Base-by-base conservation (phyloP, 2,888 invertebrate species). In the Drosophila rellima region DNA sequence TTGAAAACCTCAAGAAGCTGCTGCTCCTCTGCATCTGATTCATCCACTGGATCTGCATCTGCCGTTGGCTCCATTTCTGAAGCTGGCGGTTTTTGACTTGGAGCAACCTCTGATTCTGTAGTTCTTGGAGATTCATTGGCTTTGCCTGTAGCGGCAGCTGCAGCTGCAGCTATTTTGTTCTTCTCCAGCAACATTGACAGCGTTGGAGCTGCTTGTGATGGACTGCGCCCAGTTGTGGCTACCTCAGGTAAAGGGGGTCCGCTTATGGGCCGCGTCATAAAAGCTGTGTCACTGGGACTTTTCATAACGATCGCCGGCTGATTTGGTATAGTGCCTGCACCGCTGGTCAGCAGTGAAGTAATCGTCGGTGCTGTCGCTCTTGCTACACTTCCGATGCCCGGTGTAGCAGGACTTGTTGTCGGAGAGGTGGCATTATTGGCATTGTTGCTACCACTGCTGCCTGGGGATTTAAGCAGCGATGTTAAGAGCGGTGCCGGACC, bases 401-500 rank as follows among this genome's bases (percentile, higher is more conserved):
- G 4, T 1, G 17, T 18, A 10, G 57, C 11, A 3, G 42, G 26
- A 6, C 3, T 64, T 11, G 45, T 20, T 1, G 64, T 65, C 3
- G 83, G 37, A 3, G 88, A 67, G 90, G n/a, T 93, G 90, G 90
- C 89, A 37, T 3, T 63, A 18, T 17, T 79, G 35, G 51, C 20
- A 88, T 80, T 71, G 93, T 92, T 17, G 5, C 74, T 10, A 6
- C 51, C 63, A 33, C 75, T 11, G 15, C 42, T 72, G 20, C 89
- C 61, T 3, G 90, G 85, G 45, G 95, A 96, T 91, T 97, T 97
- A 5, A 98, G 93, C 37, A 98, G 93, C 47, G 97, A 97, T 8
- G 97, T 97, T 48, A 98, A 93, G 44, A 98, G 92, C 0, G 97
- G 97, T 0, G 95, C 95, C 0, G 95, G 93, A 0, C 94, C 95